phyloP scores from a whole-genome alignment of 2,113 vertebrate species.

The Sinocyclocheilus grahami region DNA sequence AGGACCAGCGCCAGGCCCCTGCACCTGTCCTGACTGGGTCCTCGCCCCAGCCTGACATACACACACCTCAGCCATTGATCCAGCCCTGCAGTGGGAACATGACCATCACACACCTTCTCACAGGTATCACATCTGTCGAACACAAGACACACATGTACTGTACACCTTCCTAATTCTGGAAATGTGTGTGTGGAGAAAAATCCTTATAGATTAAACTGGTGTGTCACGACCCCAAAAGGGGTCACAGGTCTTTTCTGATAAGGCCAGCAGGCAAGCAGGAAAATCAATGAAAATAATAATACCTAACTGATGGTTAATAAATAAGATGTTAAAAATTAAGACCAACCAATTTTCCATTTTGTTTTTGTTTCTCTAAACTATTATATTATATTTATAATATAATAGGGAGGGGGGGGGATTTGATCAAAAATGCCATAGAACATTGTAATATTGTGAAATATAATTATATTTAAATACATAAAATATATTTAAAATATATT shows the following conservation, averaged over 20 bases:
- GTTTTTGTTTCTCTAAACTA: neutral
- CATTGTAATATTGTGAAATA: too few relatives aligned
- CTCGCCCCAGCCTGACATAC: conserved; percentile 27
- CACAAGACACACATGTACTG: conserved; percentile 40
- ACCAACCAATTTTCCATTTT: too few relatives aligned
- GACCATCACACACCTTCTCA: conserved; percentile 71
- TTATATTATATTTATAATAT: neutral
- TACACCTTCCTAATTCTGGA: conserved; percentile 54
- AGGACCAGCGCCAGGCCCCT: conserved; percentile 61
- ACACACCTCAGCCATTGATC: conserved; percentile 53
- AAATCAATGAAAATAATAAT: neutral
- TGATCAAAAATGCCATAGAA: too few relatives aligned
- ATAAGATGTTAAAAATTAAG: too few relatives aligned
- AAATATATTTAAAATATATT: too few relatives aligned
- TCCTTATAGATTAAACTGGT: neutral
- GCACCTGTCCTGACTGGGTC: conserved; percentile 72
- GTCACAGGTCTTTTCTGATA: neutral
- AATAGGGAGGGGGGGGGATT: too few relatives aligned
- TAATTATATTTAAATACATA: too few relatives aligned
- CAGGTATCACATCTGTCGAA: conserved; percentile 75
- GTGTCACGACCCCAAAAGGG: too few relatives aligned
- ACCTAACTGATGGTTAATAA: too few relatives aligned
- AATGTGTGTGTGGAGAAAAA: conserved; percentile 22
- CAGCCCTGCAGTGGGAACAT: conserved; percentile 69
- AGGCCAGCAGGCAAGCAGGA: neutral